Evolutionary conservation across 2,113 vertebrate species (phyloP).

Genomic region (Mus pahari): DNA sequence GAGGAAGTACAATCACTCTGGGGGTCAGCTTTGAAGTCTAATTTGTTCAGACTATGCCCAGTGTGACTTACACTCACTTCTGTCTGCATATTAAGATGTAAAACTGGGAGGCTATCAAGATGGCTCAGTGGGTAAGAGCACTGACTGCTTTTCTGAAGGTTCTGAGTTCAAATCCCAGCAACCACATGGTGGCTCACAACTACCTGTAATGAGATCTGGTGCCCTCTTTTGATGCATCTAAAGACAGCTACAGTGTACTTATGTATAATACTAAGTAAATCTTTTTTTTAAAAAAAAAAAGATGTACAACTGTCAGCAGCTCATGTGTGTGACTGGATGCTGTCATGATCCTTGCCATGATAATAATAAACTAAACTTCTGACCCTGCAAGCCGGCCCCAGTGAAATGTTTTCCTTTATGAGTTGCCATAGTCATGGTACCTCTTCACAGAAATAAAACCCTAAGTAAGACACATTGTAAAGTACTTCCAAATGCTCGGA

Average conservation of each 20-base stretch:
- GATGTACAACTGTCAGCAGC: neutral
- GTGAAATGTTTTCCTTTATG: neutral
- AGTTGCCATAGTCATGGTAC: neutral
- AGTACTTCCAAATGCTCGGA: neutral
- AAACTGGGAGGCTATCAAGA: no score
- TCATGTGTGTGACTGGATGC: neutral
- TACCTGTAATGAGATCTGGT: no score
- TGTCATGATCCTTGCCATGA: neutral
- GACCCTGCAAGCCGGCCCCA: neutral
- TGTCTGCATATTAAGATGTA: neutral
- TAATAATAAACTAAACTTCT: neutral
- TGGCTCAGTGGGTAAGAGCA: no score
- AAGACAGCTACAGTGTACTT: no score
- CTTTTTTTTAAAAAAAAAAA: no score
- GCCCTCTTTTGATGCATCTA: no score
- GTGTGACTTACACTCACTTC: neutral
- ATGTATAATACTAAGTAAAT: no score
- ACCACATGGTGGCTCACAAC: no score
- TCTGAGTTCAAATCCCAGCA: no score
- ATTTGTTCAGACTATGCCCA: neutral
- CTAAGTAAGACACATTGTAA: neutral
- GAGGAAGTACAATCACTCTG: neutral
- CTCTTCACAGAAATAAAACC: neutral
- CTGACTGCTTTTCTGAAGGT: no score
- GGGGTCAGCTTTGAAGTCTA: neutral